Evolutionary conservation across 2,797 vertebrate genomes (phyloP), one percentile per base, ranked within the genome.

Genomic region (Numenius phaeopus): DNA sequence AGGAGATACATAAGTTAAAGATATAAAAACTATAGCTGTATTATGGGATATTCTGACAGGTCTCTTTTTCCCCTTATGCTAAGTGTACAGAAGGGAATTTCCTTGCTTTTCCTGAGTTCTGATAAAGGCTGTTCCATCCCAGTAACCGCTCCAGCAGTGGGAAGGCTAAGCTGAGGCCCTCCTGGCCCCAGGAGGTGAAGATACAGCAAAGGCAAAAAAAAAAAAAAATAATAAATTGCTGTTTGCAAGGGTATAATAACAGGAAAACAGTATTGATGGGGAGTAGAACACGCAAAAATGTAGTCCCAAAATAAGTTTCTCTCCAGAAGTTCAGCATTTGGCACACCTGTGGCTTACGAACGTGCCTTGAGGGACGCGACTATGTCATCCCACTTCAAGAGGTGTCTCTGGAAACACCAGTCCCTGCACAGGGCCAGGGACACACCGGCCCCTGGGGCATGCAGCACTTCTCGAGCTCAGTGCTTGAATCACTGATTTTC

Each of bases 401-500:
- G 59, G 8, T 37, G 58, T 22, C 34, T 19, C 54, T 14, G 62
- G n/a, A n/a, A 65, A 9, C 24, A 7, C 9, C 19, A 5, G 49
- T 17, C 22, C 65, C 42, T 5, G 37, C 67, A 39, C 29, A 18
- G 21, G 67, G 58, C 15, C 15, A 3, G 34, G 54, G 11, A 7
- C 13, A 4, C 24, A 44, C 21, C 4, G 6, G 30, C 22, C 61
- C 37, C 40, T 0, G 1, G 39, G 15, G 16, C 55, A 15, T 17
- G 27, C 18, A 42, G 30, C 46, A 14, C 19, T 34, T 17, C 37
- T 19, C 30, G 2, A 39, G 39, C 66, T 26, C 40, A 0, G 6
- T 5, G 32, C 18, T 13, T 12, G 20, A 29, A 7, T 8, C 9
- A 9, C 47, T 5, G 19, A 18, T 20, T 23, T 46, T 37, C 4